Base-by-base conservation (phyloP, 2,888 invertebrate species). In the Hydraecia micacea region DNA sequence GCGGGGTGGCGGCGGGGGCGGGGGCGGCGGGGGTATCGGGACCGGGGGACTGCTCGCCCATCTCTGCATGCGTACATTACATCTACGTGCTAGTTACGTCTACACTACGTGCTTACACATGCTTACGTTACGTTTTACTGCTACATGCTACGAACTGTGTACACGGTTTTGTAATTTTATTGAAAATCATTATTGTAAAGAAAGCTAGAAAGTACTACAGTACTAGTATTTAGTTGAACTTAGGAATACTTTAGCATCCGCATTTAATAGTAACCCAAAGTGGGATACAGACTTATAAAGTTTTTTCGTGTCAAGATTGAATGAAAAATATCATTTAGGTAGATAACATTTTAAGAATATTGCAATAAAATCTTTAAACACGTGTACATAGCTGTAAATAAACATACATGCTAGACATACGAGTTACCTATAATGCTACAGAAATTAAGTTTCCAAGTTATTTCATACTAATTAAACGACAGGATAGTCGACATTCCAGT, bases 21-120 rank as follows among this genome's bases (percentile, higher is more conserved):
- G 83, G 79, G 82, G 80, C 80, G 79, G 90, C 83, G 80, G 90
- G 88, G 86, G 90, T 36, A 25, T 7, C 70, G 70, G 75, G 80
- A 72, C 87, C 83, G 79, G 86, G 88, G 86, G 90, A 91, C 91
- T 92, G 88, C 88, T 90, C 90, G 90, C 90, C 91, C 88, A 88
- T 88, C 89, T 94, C 96, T 96, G 96, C 96, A 96, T 96, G 96
- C 96, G 95, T 91, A 95, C 92, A 94, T 90, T 85, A 94, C 93
- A 92, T 91, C 96, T 96, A 96, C 96, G 96, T 96, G 96, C 96
- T 93, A 93, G 93, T 95, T 95, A 95, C 91, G 90, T 85, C 94
- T 95, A 95, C 91, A 87, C 95, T 95, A 94, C 94, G 91, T 92
- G 91, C 93, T 87, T 90, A 89, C 93, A 90, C 93, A 93, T 93